A percentile compares a stretch with the other conserved stretches of the same genome.
These are phyloP conservation scores for Brachynemurus nebulosus DNA, from an alignment of 2,888 invertebrate genomes.

Conservation along the genomic window DNA sequence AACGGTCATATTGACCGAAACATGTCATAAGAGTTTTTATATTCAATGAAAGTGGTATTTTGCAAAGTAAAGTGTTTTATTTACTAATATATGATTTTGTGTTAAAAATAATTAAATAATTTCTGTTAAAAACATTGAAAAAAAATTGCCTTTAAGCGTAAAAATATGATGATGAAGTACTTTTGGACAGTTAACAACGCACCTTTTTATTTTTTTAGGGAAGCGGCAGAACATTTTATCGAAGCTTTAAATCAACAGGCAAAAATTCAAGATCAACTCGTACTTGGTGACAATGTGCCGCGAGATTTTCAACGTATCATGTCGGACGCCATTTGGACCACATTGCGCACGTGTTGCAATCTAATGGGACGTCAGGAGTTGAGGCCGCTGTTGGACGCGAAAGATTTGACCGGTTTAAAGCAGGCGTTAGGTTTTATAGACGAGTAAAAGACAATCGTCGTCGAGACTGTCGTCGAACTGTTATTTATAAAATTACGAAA, in stretches of 20 bases:
- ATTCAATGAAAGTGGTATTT: too few species aligned
- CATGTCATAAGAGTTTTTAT: too few species aligned
- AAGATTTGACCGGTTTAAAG: conserved; percentile 46
- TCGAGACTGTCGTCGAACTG: too few species aligned
- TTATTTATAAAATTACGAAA: too few species aligned
- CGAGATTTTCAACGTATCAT: conserved; percentile 40
- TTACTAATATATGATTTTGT: too few species aligned
- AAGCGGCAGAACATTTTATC: conserved; percentile 91
- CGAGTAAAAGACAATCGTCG: conserved; percentile 14
- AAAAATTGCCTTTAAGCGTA: too few species aligned
- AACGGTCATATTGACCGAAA: too few species aligned
- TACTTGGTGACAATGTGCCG: conserved; percentile 24
- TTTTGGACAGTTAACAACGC: background rate
- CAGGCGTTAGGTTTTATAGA: conserved; percentile 46
- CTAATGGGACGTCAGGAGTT: conserved; percentile 59
- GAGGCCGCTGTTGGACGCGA: conserved; percentile 43
- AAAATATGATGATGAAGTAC: too few species aligned
- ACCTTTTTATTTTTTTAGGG: conserved; percentile 36
- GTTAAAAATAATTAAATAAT: too few species aligned
- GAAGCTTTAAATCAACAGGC: conserved; percentile 88
- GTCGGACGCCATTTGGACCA: conserved; percentile 92
- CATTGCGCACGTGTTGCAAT: conserved; percentile 74
- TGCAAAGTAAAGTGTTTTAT: too few species aligned
- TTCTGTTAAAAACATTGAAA: too few species aligned
- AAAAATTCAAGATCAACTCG: conserved; percentile 43